Conservation (phyloP, 2,888 invertebrate species). For the Clostera curtula region DNA sequence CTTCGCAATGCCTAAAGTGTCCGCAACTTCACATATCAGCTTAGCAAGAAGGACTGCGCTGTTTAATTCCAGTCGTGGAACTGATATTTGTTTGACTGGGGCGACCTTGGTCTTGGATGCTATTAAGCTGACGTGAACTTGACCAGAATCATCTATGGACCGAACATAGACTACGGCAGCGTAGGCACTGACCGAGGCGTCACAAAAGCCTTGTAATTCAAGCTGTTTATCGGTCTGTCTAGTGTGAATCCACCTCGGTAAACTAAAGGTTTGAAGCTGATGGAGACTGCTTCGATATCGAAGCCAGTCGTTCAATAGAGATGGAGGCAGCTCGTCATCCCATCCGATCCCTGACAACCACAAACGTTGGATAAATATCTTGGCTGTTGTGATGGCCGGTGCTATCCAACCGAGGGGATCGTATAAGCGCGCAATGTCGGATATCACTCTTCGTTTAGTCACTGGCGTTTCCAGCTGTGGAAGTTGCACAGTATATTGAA, state of each 20-base stretch:
- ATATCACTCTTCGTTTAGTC: too few relatives aligned
- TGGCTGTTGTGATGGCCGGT: too few relatives aligned
- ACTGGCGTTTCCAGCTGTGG: too few relatives aligned
- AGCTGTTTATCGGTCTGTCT: neutral
- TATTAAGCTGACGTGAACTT: neutral
- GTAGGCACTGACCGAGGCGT: neutral
- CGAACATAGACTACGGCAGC: neutral
- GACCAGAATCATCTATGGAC: neutral
- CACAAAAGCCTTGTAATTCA: neutral
- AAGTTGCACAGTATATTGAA: too few relatives aligned
- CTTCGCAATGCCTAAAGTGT: constrained; percentile 2
- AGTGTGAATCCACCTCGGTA: neutral
- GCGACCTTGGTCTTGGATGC: constrained; percentile 10
- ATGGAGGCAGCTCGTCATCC: neutral
- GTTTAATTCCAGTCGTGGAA: constrained; percentile 8
- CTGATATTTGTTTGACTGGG: constrained; percentile 8
- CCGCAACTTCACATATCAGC: constrained; percentile 6
- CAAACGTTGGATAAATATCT: too few relatives aligned
- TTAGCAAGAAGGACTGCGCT: constrained; percentile 6
- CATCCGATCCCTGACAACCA: too few relatives aligned
- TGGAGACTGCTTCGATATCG: neutral
- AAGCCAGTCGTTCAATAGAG: neutral
- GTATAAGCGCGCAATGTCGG: too few relatives aligned
- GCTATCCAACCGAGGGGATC: too few relatives aligned
- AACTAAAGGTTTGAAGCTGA: neutral